A percentile compares a stretch with the other conserved stretches of the same genome.
Conservation (phyloP, 2,797 vertebrate species). For the Paramormyrops hopkinsi region DNA sequence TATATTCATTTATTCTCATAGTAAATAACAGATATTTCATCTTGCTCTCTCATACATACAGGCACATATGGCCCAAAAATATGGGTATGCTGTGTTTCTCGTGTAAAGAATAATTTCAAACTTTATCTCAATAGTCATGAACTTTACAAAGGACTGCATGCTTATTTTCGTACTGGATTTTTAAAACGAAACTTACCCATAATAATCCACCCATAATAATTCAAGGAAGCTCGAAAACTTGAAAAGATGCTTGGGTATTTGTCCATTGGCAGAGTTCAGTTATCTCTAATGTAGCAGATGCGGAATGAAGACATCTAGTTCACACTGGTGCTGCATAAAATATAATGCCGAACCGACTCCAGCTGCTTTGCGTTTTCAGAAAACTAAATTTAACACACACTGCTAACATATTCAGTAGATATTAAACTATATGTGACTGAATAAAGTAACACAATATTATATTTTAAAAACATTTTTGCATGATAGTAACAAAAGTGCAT, state of each 20-base stretch:
- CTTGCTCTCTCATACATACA: not conserved
- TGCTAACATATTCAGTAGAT: not conserved
- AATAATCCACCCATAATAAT: not conserved
- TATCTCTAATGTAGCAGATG: slow-evolving; percentile 9
- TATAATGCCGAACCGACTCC: not conserved
- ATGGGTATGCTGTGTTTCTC: not conserved
- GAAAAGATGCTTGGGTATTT: slow-evolving; percentile 5
- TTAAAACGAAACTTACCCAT: not conserved
- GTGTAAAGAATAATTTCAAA: not conserved
- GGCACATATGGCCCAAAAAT: not conserved
- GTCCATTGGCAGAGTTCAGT: not conserved
- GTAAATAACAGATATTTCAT: not conserved
- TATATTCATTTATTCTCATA: not conserved
- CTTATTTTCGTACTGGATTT: not conserved
- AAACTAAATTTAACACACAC: slow-evolving; percentile 5
- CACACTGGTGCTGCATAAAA: not conserved
- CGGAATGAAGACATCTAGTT: slow-evolving; percentile 3
- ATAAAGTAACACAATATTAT: not conserved
- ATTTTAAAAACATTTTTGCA: not conserved
- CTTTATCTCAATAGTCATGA: not conserved
- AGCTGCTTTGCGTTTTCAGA: not conserved
- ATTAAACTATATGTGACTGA: not conserved
- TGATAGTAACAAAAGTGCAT: not conserved
- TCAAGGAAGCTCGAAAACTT: not conserved
- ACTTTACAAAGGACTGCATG: slow-evolving; percentile 2